Conservation (phyloP, 1,140 invertebrate species). For the Neodiprion virginianus region DNA sequence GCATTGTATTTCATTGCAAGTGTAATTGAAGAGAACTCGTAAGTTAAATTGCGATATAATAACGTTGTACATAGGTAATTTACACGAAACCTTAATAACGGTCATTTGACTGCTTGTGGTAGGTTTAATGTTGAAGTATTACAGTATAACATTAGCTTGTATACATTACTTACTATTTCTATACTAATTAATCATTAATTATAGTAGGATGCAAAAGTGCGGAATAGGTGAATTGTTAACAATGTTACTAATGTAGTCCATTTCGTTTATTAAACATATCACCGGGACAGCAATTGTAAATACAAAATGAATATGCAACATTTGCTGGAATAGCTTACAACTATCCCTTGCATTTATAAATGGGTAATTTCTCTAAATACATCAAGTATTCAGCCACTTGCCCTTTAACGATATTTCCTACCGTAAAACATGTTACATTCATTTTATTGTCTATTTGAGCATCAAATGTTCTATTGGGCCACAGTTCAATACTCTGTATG, state of each 20-base stretch:
- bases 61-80: no score
- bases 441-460: slow-evolving; percentile 2
- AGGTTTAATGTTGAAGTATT: background rate
- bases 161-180: background rate
- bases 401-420: background rate
- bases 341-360: background rate
- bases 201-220: background rate
- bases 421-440: background rate
- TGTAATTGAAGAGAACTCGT: no score
- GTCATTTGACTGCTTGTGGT: no score
- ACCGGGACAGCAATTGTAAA: background rate
- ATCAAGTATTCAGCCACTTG: no score
- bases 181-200: background rate
- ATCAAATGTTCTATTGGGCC: background rate
- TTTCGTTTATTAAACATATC: slow-evolving; percentile 1
- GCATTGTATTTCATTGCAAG: no score
- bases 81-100: no score
- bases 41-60: no score
- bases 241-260: background rate
- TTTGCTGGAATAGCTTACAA: background rate
- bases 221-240: background rate
- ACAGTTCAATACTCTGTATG: background rate
- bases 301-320: background rate
- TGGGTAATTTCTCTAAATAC: background rate
- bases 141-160: background rate